A percentile compares a stretch with the other conserved stretches of the same genome.
These are phyloP conservation scores for Drosophila infuscata DNA, from an alignment of 2,888 invertebrate genomes.

Conservation along the genomic window DNA sequence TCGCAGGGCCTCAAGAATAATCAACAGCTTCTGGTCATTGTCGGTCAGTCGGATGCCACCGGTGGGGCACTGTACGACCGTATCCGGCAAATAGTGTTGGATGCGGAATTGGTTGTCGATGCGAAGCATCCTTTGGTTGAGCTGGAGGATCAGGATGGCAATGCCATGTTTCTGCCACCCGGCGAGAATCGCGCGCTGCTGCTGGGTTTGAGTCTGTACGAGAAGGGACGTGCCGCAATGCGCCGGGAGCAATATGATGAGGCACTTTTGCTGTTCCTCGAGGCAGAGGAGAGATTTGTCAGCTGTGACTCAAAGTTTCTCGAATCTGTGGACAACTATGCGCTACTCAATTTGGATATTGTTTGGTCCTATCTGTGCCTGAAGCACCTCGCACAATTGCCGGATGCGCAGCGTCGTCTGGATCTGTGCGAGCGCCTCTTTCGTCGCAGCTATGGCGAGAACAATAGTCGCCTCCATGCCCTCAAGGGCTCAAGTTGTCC, in stretches of 20 bases:
- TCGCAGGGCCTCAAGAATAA: slow-evolving; percentile 89
- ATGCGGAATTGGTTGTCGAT: slow-evolving; percentile 87
- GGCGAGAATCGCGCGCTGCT: slow-evolving; percentile 89
- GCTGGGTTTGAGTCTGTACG: slow-evolving; percentile 92
- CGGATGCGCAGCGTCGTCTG: slow-evolving; percentile 90
- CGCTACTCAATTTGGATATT: slow-evolving; percentile 92
- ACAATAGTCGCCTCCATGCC: slow-evolving; percentile 87
- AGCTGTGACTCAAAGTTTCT: slow-evolving; percentile 85
- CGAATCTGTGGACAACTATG: slow-evolving; percentile 92
- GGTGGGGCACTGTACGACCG: slow-evolving; percentile 87
- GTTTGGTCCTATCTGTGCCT: slow-evolving; percentile 95
- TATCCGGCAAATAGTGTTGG: slow-evolving; percentile 86
- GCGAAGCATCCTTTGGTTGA: slow-evolving; percentile 82
- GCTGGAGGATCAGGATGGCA: slow-evolving; percentile 92
- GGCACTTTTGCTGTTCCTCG: slow-evolving; percentile 90
- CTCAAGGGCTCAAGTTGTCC: slow-evolving; percentile 87
- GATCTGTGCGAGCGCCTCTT: slow-evolving; percentile 89
- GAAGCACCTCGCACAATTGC: slow-evolving; percentile 88
- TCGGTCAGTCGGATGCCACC: slow-evolving; percentile 82
- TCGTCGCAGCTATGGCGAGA: slow-evolving; percentile 88
- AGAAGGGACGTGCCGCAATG: slow-evolving; percentile 90
- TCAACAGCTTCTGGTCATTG: slow-evolving; percentile 88
- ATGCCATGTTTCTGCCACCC: slow-evolving; percentile 89
- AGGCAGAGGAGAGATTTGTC: slow-evolving; percentile 91
- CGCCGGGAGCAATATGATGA: slow-evolving; percentile 88